Percentiles rank a stretch among this genome's conserved stretches.
Conservation (phyloP, 2,113 vertebrate species). For the Sturnira hondurensis region DNA sequence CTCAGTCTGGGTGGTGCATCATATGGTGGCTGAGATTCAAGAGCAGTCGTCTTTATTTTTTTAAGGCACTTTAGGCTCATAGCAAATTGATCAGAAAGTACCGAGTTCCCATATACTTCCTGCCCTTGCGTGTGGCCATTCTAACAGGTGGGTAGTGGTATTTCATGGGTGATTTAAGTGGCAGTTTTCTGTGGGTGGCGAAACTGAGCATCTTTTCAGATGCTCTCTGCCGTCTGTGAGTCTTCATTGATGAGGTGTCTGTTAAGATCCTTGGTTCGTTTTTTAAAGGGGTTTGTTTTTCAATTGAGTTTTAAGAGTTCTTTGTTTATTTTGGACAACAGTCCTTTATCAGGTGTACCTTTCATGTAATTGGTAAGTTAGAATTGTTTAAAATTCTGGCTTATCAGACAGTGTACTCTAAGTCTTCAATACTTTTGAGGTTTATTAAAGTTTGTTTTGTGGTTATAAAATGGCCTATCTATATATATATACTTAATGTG, state of each 20-base stretch:
- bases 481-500: background rate
- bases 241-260: background rate
- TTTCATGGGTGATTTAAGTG: background rate
- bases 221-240: background rate
- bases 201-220: background rate
- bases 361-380: background rate
- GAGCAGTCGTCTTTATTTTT: background rate
- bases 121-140: background rate
- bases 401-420: background rate
- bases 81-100: background rate
- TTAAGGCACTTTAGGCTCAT: background rate
- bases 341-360: background rate
- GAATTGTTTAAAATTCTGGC: background rate
- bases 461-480: background rate
- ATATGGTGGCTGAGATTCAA: too few relatives aligned
- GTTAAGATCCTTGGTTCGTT: background rate
- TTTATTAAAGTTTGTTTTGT: constrained; percentile 15
- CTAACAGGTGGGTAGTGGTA: background rate
- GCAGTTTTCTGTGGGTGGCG: background rate
- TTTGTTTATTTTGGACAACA: background rate
- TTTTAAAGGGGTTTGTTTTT: background rate
- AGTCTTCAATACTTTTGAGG: background rate
- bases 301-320: background rate
- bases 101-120: background rate
- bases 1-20: too few relatives aligned